These are phyloP conservation scores for Zapus hudsonius DNA, from an alignment of 2,113 vertebrate species.

Conservation along the genomic window DNA sequence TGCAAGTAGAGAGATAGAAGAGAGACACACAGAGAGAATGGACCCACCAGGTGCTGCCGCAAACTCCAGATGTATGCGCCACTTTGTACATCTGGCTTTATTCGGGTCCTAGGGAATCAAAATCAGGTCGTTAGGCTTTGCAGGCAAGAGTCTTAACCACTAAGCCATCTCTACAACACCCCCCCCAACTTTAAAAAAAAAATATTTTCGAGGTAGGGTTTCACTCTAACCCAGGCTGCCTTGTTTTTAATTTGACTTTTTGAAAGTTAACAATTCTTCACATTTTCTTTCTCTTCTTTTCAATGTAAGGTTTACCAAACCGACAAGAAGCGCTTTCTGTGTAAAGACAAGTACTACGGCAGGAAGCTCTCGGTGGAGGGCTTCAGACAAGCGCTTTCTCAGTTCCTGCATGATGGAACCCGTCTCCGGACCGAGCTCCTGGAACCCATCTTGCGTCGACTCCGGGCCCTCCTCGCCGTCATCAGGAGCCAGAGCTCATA, in stretches of 20 bases:
- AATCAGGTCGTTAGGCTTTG: too few species aligned
- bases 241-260: not conserved
- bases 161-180: too few species aligned
- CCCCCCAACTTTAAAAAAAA: too few species aligned
- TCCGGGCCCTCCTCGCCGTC: conserved; percentile 82
- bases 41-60: too few species aligned
- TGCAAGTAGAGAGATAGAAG: too few species aligned
- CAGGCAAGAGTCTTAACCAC: too few species aligned
- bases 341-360: conserved; percentile 88
- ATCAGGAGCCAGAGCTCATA: conserved; percentile 86
- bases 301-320: conserved; percentile 86
- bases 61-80: too few species aligned
- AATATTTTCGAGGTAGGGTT: too few species aligned
- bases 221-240: too few species aligned
- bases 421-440: conserved; percentile 81
- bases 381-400: conserved; percentile 83
- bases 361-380: conserved; percentile 84
- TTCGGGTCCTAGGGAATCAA: too few species aligned
- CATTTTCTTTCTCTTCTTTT: conserved; percentile 36
- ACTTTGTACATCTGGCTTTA: too few species aligned
- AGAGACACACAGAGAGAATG: too few species aligned
- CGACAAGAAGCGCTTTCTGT: conserved; percentile 84
- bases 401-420: conserved; percentile 85
- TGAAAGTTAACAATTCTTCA: conserved; percentile 1
- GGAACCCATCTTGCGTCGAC: conserved; percentile 81